phyloP scores from a whole-genome alignment of 2,888 invertebrate genomes.

The Pachydiplax longipennis region DNA sequence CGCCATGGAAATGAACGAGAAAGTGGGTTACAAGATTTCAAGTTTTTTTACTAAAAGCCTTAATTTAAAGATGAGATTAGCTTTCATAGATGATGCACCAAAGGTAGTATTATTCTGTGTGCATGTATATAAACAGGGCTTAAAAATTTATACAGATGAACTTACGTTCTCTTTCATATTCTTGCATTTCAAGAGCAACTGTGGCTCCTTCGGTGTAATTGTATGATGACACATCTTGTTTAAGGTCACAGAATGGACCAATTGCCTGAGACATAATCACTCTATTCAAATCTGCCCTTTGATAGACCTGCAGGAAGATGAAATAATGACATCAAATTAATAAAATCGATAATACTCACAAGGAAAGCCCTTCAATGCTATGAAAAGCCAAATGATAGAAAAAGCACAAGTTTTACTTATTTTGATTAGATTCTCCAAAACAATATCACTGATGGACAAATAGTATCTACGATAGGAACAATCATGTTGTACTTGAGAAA shows the following conservation, averaged over 20 bases:
- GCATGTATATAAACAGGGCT: too few relatives aligned
- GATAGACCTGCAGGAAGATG: slow-evolving; percentile 66
- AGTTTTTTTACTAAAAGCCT: background rate
- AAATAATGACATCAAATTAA: background rate
- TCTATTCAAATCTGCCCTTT: slow-evolving; percentile 89
- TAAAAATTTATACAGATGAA: slow-evolving; percentile 48
- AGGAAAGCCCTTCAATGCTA: background rate
- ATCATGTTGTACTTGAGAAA: too few relatives aligned
- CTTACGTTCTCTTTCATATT: slow-evolving; percentile 89
- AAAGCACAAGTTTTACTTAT: too few relatives aligned
- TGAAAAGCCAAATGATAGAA: background rate
- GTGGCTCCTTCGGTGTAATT: slow-evolving; percentile 92
- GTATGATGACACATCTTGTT: slow-evolving; percentile 89
- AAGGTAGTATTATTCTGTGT: too few relatives aligned
- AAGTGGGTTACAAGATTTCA: slow-evolving; percentile 24
- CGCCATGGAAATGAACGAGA: background rate
- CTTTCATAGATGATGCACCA: too few relatives aligned
- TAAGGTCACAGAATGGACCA: slow-evolving; percentile 88
- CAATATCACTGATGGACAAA: too few relatives aligned
- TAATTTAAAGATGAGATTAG: too few relatives aligned
- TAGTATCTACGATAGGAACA: too few relatives aligned
- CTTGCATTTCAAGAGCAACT: slow-evolving; percentile 88
- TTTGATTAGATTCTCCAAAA: too few relatives aligned
- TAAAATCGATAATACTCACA: background rate
- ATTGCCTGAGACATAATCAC: slow-evolving; percentile 86